These are phyloP conservation scores for Merops nubicus DNA, from an alignment of 2,113 vertebrate genomes.

Conservation along the genomic window DNA sequence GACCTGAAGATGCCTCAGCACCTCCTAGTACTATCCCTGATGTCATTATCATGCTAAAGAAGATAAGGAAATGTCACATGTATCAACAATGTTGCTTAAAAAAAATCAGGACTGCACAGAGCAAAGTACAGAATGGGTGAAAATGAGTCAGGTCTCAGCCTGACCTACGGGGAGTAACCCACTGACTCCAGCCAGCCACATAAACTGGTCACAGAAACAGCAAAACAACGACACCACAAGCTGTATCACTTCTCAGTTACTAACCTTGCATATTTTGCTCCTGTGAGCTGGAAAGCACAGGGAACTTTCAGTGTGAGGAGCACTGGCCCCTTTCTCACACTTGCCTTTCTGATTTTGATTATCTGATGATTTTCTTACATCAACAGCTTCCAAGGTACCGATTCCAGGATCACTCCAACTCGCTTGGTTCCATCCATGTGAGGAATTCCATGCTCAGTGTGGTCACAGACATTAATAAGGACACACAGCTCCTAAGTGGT, in stretches of 20 bases:
- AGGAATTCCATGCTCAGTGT: background rate
- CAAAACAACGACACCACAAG: too few species aligned
- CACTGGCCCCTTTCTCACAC: background rate
- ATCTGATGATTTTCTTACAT: background rate
- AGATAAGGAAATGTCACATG: background rate
- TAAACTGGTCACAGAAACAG: background rate
- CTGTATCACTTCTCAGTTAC: background rate
- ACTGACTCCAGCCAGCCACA: background rate
- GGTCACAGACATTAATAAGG: background rate
- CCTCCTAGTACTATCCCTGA: background rate
- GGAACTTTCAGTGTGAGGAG: background rate
- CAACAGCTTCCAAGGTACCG: background rate
- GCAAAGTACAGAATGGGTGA: background rate
- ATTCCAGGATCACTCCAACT: background rate
- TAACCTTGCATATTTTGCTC: background rate
- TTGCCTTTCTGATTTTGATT: background rate
- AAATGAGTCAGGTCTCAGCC: background rate
- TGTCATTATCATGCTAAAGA: background rate
- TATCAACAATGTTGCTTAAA: background rate
- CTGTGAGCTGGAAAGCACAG: background rate
- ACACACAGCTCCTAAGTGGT: background rate
- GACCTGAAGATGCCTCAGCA: background rate
- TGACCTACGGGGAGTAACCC: background rate
- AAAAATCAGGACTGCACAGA: background rate
- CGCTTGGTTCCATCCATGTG: accelerated